phyloP scores from a whole-genome alignment of 2,888 invertebrate species.

The Stenchaetothrips biformis region DNA sequence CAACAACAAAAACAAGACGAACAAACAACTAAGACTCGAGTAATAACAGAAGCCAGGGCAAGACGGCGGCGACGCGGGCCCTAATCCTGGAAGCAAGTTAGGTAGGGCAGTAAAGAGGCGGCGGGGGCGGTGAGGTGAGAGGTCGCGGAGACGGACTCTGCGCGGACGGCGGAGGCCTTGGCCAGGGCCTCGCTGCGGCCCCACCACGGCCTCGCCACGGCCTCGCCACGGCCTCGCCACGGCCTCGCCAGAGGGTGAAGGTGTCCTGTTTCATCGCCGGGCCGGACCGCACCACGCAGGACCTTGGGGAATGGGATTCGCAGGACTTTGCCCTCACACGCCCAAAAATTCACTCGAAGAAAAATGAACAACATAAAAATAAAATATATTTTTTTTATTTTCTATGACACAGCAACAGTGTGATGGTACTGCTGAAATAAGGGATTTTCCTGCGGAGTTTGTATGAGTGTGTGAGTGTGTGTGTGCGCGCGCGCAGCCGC shows the following conservation, averaged over 20 bases:
- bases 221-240: too few species aligned
- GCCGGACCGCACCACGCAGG: too few species aligned
- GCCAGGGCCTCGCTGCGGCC: too few species aligned
- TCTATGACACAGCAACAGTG: not conserved
- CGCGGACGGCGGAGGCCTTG: too few species aligned
- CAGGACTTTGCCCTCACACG: too few species aligned
- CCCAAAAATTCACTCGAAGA: too few species aligned
- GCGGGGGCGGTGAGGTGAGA: not conserved
- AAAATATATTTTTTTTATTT: too few species aligned
- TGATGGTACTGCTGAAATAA: not conserved
- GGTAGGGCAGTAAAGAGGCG: constrained; percentile 9
- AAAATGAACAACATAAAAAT: not conserved
- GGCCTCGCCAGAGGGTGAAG: not conserved
- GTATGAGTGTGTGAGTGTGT: not conserved
- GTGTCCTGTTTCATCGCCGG: not conserved
- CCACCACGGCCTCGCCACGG: too few species aligned
- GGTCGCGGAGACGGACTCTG: not conserved
- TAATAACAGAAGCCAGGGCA: too few species aligned
- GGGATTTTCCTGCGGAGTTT: not conserved
- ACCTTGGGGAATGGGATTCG: too few species aligned
- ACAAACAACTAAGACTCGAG: not conserved
- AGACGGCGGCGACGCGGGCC: not conserved
- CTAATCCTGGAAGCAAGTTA: constrained; percentile 12
- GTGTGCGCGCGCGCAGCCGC: not conserved
- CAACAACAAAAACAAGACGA: not conserved